Evolutionary conservation across 2,113 vertebrate species (phyloP), one percentile per base, ranked within the genome.

Genomic region (Felis chaus): DNA sequence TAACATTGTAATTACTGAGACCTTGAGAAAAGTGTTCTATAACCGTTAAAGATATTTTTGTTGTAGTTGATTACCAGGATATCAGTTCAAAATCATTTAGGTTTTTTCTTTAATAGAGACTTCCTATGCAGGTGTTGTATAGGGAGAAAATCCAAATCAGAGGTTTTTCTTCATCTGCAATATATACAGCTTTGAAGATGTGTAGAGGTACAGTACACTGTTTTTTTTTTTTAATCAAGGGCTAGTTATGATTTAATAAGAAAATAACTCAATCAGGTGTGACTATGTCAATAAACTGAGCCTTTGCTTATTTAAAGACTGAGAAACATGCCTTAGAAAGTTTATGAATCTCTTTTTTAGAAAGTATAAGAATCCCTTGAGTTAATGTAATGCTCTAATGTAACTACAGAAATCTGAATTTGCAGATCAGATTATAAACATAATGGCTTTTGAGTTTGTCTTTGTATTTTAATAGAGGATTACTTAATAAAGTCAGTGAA

Each of bases 1-100:
- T 83, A 89, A 78, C 7, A 29, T 57, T 91, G 4, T 89, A 89
- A 84, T 85, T 91, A 55, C 33, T 85, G 11, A 39, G 5, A 57
- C 65, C 53, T 63, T 89, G n/a, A 76, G 45, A 88, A 94, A 96
- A 79, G 86, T 89, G 82, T 66, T 93, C 33, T 94, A 15, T 63
- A 19, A 91, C 23, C 57, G 3, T 84, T 93, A 79, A 63, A 80
- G 25, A 65, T 2, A 55, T 21, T 78, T 91, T 91, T 65, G 1
- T 39, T 73, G 19, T 73, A 83, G 66, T 69, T 96, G 2, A 66
- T n/a, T 82, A 79, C 7, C 5, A 78, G 25, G 16, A 63, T 29
- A 29, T 39, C 29, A 68, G 27, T 50, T 82, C n/a, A 80, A 89
- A 86, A 69, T 74, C 48, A 45, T 65, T 93, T 63, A 82, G 13